phyloP scores from a whole-genome alignment of 37 sponge, comb jelly and placozoan species.

The Theonella swinhoei region DNA sequence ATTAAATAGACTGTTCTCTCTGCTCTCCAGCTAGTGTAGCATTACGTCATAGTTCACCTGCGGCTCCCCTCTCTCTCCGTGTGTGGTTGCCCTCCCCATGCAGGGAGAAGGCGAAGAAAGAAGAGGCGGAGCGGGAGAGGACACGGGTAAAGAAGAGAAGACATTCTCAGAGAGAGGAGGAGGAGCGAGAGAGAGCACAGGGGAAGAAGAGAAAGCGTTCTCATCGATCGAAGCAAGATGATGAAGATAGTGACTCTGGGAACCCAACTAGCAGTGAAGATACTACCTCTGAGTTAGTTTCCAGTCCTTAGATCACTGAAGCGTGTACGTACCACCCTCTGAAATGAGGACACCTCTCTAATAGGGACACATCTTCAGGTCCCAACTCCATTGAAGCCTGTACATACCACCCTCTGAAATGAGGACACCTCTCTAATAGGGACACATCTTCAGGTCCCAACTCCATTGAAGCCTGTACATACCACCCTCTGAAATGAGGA shows the following conservation, averaged over 20 bases:
- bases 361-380: too few species aligned
- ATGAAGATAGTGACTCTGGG: too few species aligned
- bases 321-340: too few species aligned
- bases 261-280: not conserved
- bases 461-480: too few species aligned
- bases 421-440: too few species aligned
- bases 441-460: too few species aligned
- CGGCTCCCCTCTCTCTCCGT: not conserved
- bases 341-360: too few species aligned
- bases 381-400: too few species aligned
- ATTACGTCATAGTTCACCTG: not conserved
- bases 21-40: not conserved
- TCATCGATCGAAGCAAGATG: not conserved
- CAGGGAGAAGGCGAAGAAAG: slow-evolving; percentile 14
- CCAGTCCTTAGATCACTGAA: too few species aligned
- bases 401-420: too few species aligned
- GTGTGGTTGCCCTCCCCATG: not conserved
- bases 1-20: not conserved
- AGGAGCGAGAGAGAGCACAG: not conserved
- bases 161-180: not conserved
- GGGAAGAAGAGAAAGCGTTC: slow-evolving; percentile 8
- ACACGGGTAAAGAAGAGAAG: not conserved
- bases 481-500: too few species aligned
- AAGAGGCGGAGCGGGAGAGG: slow-evolving; percentile 10
- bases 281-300: not conserved